These are phyloP conservation scores for Vanessa cardui DNA, from an alignment of 2,888 invertebrate species.

Conservation along the genomic window DNA sequence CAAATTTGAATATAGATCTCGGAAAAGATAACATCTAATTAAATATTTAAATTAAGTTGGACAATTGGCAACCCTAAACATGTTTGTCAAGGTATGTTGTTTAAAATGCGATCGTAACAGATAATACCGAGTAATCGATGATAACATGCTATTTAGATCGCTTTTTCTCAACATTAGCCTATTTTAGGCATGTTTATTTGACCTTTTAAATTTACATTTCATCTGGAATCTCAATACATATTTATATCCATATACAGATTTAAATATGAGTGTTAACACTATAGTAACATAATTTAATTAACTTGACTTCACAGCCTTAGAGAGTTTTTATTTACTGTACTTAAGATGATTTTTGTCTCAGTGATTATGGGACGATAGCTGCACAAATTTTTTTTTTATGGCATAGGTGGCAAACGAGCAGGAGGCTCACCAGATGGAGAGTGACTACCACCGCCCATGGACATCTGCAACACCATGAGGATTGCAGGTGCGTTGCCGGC, in stretches of 20 bases:
- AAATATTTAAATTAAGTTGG: too few relatives aligned
- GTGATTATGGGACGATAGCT: too few relatives aligned
- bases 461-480: too few relatives aligned
- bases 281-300: constrained; percentile 23
- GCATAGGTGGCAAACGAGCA: too few relatives aligned
- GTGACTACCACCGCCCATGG: too few relatives aligned
- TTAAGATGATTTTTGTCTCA: too few relatives aligned
- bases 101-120: constrained; percentile 17
- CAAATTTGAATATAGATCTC: too few relatives aligned
- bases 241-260: constrained; percentile 29
- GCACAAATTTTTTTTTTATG: too few relatives aligned
- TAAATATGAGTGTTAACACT: constrained; percentile 10
- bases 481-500: too few relatives aligned
- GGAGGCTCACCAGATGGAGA: too few relatives aligned
- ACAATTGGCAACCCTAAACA: constrained; percentile 4
- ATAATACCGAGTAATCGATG: constrained; percentile 23
- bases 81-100: background rate
- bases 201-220: constrained; percentile 33
- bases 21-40: too few relatives aligned
- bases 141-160: constrained; percentile 25
- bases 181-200: constrained; percentile 28
- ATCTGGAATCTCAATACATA: constrained; percentile 20
- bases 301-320: constrained; percentile 5
- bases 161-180: constrained; percentile 29
- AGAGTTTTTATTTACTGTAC: constrained; percentile 1